Base-by-base conservation (phyloP, 2,797 vertebrate species). In the Molossus molossus region DNA sequence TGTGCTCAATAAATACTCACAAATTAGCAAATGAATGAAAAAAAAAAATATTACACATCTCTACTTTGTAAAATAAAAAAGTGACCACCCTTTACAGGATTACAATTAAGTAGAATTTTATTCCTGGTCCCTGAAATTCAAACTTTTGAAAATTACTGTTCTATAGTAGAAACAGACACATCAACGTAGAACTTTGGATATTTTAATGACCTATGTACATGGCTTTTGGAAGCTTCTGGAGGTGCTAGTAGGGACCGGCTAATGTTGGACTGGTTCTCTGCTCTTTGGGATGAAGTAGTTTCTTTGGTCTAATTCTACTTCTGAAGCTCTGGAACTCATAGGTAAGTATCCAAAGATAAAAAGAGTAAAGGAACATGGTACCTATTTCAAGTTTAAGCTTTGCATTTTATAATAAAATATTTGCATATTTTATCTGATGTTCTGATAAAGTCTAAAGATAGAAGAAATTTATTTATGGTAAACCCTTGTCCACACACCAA, bases 11-110 rank as follows among this genome's bases (percentile, higher is more conserved):
- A 81, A 81, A 89, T 37, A 18, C 1, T 75, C 64, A 77, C 14
- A 25, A 77, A 72, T 45, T 62, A 77, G 57, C 33, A 88, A 92
- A 65, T 10, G 17, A 90, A 21, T 91, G 27, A 88, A 83, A 69
- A 12, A 58, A 53, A 50, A 50, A 45, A 40, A 25, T 79, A 2
- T 18, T 79, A 40, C 64, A 82, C 1, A 91, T 27, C 9, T 75
- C 87, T 70, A 67, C 17, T 65, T 93, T 14, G 64, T 73, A 82
- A 97, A 81, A 67, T 57, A 81, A 64, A 72, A 91, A 85, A 25
- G 11, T 17, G 62, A 60, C 14, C 18, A 94, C 23, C 1, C n/a
- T 92, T 75, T 45, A 12, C 50, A 92, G 57, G 73, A 85, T 8
- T 73, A 53, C 14, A 83, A 13, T 82, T 50, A 90, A 37, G 45